Percentiles rank a stretch among this genome's conserved stretches.
phyloP scores from a whole-genome alignment of 2,888 invertebrate species.

The Hirudinaria manillensis region DNA sequence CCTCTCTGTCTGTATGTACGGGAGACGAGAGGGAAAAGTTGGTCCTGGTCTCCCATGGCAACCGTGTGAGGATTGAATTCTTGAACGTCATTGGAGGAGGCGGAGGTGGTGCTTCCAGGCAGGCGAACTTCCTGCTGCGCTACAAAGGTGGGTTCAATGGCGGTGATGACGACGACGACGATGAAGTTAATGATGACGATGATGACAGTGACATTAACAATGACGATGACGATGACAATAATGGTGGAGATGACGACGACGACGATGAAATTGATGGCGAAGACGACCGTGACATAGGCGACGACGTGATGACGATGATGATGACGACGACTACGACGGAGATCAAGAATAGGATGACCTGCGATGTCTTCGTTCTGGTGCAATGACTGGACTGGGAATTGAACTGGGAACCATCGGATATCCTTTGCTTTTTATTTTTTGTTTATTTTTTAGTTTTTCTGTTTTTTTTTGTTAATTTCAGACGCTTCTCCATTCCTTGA shows the following conservation, averaged over 20 bases:
- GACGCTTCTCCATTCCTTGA: too few species aligned
- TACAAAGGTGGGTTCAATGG: slow-evolving; percentile 9
- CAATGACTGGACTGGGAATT: too few species aligned
- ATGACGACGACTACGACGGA: background rate
- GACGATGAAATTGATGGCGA: slow-evolving; percentile 25
- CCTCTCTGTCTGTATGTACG: slow-evolving; percentile 31
- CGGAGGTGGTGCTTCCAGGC: background rate
- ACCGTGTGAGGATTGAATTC: background rate
- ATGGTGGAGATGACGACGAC: slow-evolving; percentile 24
- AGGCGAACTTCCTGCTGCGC: slow-evolving; percentile 2
- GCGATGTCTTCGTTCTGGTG: background rate
- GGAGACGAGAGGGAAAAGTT: slow-evolving; percentile 28
- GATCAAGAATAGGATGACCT: background rate
- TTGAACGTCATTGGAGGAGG: background rate
- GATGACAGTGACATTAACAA: slow-evolving; percentile 26
- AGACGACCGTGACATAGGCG: slow-evolving; percentile 11
- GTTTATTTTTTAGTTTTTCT: background rate
- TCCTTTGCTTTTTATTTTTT: background rate
- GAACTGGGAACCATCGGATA: background rate
- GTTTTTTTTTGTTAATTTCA: background rate
- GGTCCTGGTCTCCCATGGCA: background rate
- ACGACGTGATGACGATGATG: background rate
- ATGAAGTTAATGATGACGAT: slow-evolving; percentile 27
- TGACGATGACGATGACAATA: slow-evolving; percentile 30
- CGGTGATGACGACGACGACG: slow-evolving; percentile 21